Percentiles rank a stretch among this genome's conserved stretches.
These are phyloP conservation scores for Idaea aversata DNA, from an alignment of 2,888 invertebrate species.

Conservation along the genomic window DNA sequence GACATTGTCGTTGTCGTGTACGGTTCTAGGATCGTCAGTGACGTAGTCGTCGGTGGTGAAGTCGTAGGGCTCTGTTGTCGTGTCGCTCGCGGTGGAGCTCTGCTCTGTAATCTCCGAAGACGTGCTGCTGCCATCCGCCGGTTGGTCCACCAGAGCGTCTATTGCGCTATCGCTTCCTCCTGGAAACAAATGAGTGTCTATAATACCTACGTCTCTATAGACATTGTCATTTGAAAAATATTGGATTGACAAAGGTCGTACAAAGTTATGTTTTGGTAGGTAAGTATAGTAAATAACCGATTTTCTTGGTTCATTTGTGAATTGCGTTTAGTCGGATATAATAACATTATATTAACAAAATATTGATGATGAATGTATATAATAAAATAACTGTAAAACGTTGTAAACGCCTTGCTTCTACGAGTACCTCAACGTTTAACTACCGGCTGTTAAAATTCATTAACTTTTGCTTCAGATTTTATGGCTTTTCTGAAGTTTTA, in stretches of 20 bases:
- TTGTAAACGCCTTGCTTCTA: neutral
- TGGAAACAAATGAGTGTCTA: slow-evolving; percentile 33
- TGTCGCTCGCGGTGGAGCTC: slow-evolving; percentile 11
- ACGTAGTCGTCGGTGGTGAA: slow-evolving; percentile 21
- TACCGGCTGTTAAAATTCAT: slow-evolving; percentile 26
- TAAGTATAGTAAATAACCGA: neutral
- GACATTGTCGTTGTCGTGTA: slow-evolving; percentile 32
- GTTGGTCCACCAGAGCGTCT: slow-evolving; percentile 41
- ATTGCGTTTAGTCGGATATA: neutral
- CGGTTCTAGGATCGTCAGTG: slow-evolving; percentile 13
- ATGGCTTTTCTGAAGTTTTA: slow-evolving; percentile 31
- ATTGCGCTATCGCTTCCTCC: slow-evolving; percentile 76
- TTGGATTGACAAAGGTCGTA: neutral
- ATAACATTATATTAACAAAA: neutral
- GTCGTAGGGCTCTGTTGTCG: slow-evolving; percentile 25
- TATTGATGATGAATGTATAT: neutral
- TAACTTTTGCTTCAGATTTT: slow-evolving; percentile 30
- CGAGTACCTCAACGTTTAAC: neutral
- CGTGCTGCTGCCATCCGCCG: slow-evolving; percentile 36
- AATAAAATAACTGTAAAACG: neutral
- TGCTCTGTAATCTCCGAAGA: slow-evolving; percentile 26
- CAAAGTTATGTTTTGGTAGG: neutral
- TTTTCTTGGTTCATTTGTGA: neutral
- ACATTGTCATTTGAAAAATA: neutral
- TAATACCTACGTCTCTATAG: neutral